These are phyloP conservation scores for Ommatoiulus sabulosus DNA, from an alignment of 2,888 invertebrate genomes.

Conservation along the genomic window DNA sequence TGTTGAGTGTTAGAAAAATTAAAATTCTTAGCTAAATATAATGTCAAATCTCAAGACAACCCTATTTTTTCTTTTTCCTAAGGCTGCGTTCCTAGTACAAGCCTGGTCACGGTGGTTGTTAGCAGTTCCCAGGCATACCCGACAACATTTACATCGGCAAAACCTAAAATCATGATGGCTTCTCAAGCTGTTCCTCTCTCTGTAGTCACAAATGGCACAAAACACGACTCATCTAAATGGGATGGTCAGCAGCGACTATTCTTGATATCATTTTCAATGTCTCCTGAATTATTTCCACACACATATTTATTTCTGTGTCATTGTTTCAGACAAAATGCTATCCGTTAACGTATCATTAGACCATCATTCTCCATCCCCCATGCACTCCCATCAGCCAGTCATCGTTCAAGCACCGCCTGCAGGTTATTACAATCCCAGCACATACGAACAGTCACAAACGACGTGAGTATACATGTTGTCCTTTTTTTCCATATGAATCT, in stretches of 20 bases:
- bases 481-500: neutral
- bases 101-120: constrained; percentile 56
- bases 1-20: neutral
- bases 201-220: constrained; percentile 57
- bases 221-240: constrained; percentile 53
- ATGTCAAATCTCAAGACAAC: neutral
- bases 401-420: constrained; percentile 58
- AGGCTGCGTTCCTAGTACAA: constrained; percentile 53
- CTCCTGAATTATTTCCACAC: neutral
- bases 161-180: constrained; percentile 48
- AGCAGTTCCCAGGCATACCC: constrained; percentile 52
- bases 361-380: constrained; percentile 46
- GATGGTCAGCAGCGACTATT: constrained; percentile 53
- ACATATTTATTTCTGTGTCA: neutral
- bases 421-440: constrained; percentile 37
- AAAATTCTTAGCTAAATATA: neutral
- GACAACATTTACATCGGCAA: constrained; percentile 44
- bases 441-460: constrained; percentile 55
- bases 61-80: neutral
- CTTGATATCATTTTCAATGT: neutral
- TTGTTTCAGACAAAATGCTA: constrained; percentile 54
- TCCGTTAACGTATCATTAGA: constrained; percentile 52
- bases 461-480: constrained; percentile 25
- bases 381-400: constrained; percentile 57
- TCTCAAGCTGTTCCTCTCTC: constrained; percentile 52